phyloP scores from a whole-genome alignment of 2,888 invertebrate genomes.

The Lasioglossum morio region DNA sequence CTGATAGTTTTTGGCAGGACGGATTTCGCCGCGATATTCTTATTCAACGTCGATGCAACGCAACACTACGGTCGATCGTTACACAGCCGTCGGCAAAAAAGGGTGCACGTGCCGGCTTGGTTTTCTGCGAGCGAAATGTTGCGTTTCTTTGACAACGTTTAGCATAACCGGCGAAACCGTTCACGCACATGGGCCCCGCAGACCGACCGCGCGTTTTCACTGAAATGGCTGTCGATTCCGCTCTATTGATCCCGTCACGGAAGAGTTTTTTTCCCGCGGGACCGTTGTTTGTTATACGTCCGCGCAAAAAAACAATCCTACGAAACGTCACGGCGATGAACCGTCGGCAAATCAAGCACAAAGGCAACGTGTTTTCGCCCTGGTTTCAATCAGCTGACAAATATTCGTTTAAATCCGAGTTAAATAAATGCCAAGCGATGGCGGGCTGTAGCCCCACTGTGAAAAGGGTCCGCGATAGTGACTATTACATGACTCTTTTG shows the following conservation, averaged over 20 bases:
- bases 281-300: conserved; percentile 9
- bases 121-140: conserved; percentile 63
- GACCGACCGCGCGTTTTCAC: conserved; percentile 20
- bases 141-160: conserved; percentile 45
- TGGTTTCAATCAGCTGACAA: neutral
- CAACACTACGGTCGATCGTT: conserved; percentile 51
- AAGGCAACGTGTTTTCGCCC: neutral
- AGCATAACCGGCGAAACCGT: conserved; percentile 36
- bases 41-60: conserved; percentile 67
- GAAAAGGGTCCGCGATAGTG: neutral
- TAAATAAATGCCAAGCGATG: neutral
- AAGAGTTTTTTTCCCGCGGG: conserved; percentile 43
- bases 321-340: conserved; percentile 15
- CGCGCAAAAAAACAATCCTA: conserved; percentile 17
- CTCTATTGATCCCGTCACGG: conserved; percentile 52
- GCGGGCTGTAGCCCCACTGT: neutral
- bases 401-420: neutral
- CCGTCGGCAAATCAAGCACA: conserved; percentile 25
- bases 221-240: conserved; percentile 55
- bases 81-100: conserved; percentile 59
- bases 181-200: conserved; percentile 40
- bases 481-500: neutral
- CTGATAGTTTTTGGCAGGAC: conserved; percentile 59
- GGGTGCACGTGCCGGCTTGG: conserved; percentile 51
- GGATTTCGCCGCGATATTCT: conserved; percentile 75